Conservation (phyloP, 2,888 invertebrate species). For the Neria commutata region DNA sequence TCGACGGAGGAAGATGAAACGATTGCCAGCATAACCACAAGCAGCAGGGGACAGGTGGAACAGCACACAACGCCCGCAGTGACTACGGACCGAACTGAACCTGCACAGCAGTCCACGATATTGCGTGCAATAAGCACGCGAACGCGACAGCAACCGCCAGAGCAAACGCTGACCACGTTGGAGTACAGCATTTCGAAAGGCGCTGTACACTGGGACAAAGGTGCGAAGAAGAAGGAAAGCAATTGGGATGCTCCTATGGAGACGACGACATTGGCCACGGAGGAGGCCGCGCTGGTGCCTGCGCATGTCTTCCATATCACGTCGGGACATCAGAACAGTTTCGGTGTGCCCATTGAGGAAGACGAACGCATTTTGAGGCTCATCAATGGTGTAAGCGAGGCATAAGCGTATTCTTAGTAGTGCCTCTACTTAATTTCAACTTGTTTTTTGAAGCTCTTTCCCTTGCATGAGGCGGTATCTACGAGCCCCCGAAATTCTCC, state of each 20-base stretch:
- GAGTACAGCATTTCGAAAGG: slow-evolving; percentile 30
- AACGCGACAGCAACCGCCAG: slow-evolving; percentile 19
- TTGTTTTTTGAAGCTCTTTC: slow-evolving; percentile 24
- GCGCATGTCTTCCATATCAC: slow-evolving; percentile 62
- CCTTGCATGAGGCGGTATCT: slow-evolving; percentile 27
- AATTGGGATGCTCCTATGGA: slow-evolving; percentile 15
- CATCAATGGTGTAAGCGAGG: slow-evolving; percentile 51
- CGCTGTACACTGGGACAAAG: slow-evolving; percentile 27
- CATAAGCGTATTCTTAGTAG: neutral
- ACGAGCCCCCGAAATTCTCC: slow-evolving; percentile 30
- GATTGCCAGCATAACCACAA: slow-evolving; percentile 19
- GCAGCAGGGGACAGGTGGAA: neutral
- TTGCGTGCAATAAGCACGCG: slow-evolving; percentile 36
- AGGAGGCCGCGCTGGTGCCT: slow-evolving; percentile 39
- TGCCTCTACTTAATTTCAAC: neutral
- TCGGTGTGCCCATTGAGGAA: slow-evolving; percentile 69
- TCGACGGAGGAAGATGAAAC: slow-evolving; percentile 7
- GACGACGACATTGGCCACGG: slow-evolving; percentile 26
- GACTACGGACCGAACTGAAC: slow-evolving; percentile 27
- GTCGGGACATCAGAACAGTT: slow-evolving; percentile 69
- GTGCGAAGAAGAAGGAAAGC: slow-evolving; percentile 24
- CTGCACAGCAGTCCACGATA: slow-evolving; percentile 43
- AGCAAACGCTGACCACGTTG: slow-evolving; percentile 32
- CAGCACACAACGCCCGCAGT: neutral
- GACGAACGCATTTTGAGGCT: slow-evolving; percentile 63